Conservation (phyloP, 2,888 invertebrate species). For the Hofmannophila pseudospretella region DNA sequence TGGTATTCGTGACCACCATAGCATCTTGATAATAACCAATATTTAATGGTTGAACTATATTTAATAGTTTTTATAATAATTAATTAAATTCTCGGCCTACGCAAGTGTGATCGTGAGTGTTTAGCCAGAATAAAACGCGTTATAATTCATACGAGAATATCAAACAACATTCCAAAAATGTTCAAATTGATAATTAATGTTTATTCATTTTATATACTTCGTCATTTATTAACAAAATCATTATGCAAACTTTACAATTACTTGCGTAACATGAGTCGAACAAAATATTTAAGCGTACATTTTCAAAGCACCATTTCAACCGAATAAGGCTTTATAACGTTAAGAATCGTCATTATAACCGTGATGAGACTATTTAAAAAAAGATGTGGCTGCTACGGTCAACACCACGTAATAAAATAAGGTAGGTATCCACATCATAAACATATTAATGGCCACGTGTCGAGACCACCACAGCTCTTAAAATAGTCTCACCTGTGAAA, state of each 20-base stretch:
- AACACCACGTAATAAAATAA: slow-evolving; percentile 1
- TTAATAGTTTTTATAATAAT: too few species aligned
- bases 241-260: slow-evolving; percentile 1
- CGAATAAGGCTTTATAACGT: slow-evolving; percentile 6
- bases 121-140: too few species aligned
- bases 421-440: slow-evolving; percentile 11
- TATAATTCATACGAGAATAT: too few species aligned
- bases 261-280: background rate
- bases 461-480: slow-evolving; percentile 13
- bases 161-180: too few species aligned
- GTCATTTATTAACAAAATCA: too few species aligned
- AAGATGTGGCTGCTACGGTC: slow-evolving; percentile 5
- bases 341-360: slow-evolving; percentile 6
- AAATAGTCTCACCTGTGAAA: slow-evolving; percentile 24
- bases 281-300: background rate
- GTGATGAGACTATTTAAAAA: slow-evolving; percentile 13
- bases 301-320: slow-evolving; percentile 8
- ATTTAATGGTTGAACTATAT: too few species aligned
- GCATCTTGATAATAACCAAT: too few species aligned
- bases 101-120: too few species aligned
- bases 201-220: too few species aligned
- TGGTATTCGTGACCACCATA: too few species aligned
- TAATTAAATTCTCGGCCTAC: too few species aligned
- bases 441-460: slow-evolving; percentile 11
- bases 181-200: too few species aligned